Conservation (phyloP, 2,113 vertebrate genomes). For the Muntiacus reevesi region DNA sequence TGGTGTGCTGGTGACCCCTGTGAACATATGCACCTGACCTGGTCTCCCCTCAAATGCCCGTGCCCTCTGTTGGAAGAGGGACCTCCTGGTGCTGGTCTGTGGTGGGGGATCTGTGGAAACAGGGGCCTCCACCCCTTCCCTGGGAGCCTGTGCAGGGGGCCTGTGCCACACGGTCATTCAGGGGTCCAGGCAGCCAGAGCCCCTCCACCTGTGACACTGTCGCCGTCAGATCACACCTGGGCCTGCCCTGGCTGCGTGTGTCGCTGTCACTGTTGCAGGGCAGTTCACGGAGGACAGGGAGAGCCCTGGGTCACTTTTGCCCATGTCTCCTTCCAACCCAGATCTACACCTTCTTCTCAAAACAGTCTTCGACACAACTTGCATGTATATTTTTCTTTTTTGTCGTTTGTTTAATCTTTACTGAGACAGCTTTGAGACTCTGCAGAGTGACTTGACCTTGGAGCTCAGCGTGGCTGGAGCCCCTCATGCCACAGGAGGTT, state of each 20-base stretch:
- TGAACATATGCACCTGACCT: background rate
- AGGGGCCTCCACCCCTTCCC: background rate
- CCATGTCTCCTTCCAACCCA: background rate
- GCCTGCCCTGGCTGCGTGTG: background rate
- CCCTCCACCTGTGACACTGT: background rate
- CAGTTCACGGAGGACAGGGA: background rate
- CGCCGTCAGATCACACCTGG: background rate
- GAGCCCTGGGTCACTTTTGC: background rate
- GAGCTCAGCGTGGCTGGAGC: background rate
- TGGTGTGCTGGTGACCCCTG: background rate
- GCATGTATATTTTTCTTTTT: background rate
- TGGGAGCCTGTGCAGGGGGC: no score
- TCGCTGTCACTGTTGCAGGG: accelerated
- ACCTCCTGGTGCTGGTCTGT: background rate
- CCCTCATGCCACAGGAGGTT: background rate
- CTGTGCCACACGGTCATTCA: background rate
- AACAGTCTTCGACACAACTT: accelerated
- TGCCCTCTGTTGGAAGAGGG: background rate
- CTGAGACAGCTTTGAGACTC: background rate
- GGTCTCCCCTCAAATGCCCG: background rate
- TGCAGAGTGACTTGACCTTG: background rate
- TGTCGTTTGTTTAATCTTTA: background rate
- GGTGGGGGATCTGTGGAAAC: background rate
- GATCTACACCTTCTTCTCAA: background rate
- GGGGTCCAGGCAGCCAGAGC: background rate